Conservation (phyloP, 37 sponge, comb jelly and placozoan genomes). For the Amphimedon queenslandica region DNA sequence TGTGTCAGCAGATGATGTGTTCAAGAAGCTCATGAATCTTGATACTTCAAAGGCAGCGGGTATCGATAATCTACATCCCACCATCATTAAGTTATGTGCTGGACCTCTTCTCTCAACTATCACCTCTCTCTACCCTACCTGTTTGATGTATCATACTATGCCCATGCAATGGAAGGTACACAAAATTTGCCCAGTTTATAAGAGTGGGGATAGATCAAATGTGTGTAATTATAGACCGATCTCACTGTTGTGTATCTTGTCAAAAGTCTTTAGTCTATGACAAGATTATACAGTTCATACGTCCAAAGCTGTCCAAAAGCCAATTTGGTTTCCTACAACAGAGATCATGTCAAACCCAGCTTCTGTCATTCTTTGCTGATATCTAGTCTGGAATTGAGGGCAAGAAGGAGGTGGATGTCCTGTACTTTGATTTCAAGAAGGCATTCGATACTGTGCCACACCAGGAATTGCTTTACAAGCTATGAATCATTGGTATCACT, state of each 20-base stretch:
- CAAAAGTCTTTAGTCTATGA: too few species aligned
- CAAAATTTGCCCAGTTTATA: too few species aligned
- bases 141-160: background rate
- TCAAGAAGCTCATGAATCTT: too few species aligned
- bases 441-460: too few species aligned
- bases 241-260: conserved; percentile 1
- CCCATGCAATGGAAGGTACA: background rate
- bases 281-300: background rate
- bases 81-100: background rate
- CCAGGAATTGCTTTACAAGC: too few species aligned
- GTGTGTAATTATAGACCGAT: too few species aligned
- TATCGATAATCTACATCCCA: background rate
- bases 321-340: conserved; percentile 10
- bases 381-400: background rate
- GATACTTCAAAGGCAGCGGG: background rate
- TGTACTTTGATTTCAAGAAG: too few species aligned
- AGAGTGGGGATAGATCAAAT: too few species aligned
- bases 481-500: conserved; percentile 28
- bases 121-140: background rate
- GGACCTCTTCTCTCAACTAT: background rate
- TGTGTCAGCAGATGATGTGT: too few species aligned
- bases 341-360: conserved; percentile 6
- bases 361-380: background rate
- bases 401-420: too few species aligned
- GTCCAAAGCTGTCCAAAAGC: background rate